phyloP scores from a whole-genome alignment of 2,888 invertebrate species.

The Spodoptera exigua region DNA sequence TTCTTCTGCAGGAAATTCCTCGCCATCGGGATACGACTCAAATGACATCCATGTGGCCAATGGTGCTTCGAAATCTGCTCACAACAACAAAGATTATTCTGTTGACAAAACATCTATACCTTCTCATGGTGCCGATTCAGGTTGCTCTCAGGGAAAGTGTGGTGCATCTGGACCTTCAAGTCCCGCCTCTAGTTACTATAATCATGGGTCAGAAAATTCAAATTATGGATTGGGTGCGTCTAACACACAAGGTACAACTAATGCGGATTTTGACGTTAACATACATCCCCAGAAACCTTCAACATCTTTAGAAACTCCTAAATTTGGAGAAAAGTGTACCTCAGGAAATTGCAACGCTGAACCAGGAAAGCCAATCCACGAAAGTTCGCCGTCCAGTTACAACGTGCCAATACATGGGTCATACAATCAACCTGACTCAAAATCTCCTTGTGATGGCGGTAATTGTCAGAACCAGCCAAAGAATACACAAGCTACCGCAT shows the following conservation, averaged over 20 bases:
- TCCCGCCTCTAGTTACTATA: conserved; percentile 23
- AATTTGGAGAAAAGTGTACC: conserved; percentile 60
- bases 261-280: conserved; percentile 34
- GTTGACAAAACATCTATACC: conserved; percentile 26
- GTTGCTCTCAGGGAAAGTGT: conserved; percentile 53
- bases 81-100: conserved; percentile 29
- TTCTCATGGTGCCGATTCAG: conserved; percentile 13
- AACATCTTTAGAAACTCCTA: conserved; percentile 71
- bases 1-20: conserved; percentile 12
- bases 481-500: conserved; percentile 14
- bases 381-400: conserved; percentile 42
- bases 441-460: conserved; percentile 38
- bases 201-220: conserved; percentile 48
- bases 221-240: conserved; percentile 52
- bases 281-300: conserved; percentile 65
- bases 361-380: conserved; percentile 29
- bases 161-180: conserved; percentile 17
- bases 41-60: conserved; percentile 50
- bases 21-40: conserved; percentile 17
- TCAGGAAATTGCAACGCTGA: conserved; percentile 58
- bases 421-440: conserved; percentile 27
- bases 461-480: conserved; percentile 49
- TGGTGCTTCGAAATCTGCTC: conserved; percentile 27
- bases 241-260: conserved; percentile 47
- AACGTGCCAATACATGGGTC: conserved; percentile 51